Percentiles rank a stretch among this genome's conserved stretches.
Evolutionary conservation across 2,888 invertebrate genomes (phyloP).

Genomic region (Sinohyriopsis cumingii): DNA sequence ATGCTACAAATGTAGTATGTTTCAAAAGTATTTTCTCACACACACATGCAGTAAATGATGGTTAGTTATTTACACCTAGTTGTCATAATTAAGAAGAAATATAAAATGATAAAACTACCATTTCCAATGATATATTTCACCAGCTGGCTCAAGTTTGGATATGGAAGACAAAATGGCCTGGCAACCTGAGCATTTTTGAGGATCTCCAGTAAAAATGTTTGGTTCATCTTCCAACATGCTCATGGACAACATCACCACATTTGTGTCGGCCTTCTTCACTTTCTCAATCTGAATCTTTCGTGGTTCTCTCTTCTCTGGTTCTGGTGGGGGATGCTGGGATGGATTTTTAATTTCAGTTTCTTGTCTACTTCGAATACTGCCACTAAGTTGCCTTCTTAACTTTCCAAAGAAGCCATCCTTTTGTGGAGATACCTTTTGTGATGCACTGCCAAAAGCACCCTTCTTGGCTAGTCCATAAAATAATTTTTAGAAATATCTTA

Average conservation of each 20-base stretch:
- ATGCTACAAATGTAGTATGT: too few relatives aligned
- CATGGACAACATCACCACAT: slow-evolving; percentile 57
- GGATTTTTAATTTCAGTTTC: not conserved
- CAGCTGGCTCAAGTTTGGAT: slow-evolving; percentile 35
- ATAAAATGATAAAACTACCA: slow-evolving; percentile 35
- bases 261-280: slow-evolving; percentile 49
- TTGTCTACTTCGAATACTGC: too few relatives aligned
- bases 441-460: too few relatives aligned
- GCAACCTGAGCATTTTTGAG: slow-evolving; percentile 51
- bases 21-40: too few relatives aligned
- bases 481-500: too few relatives aligned
- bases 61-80: not conserved
- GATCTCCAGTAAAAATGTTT: slow-evolving; percentile 57
- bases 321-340: not conserved
- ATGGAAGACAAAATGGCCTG: slow-evolving; percentile 55
- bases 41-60: too few relatives aligned
- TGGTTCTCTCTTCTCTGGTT: not conserved
- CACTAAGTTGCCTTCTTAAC: too few relatives aligned
- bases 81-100: not conserved
- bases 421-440: too few relatives aligned
- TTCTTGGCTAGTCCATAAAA: too few relatives aligned
- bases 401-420: too few relatives aligned
- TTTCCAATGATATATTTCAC: slow-evolving; percentile 47
- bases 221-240: slow-evolving; percentile 52
- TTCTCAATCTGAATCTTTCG: slow-evolving; percentile 16